These are phyloP conservation scores for Spodoptera frugiperda DNA, from an alignment of 1,140 invertebrate genomes.

Conservation along the genomic window DNA sequence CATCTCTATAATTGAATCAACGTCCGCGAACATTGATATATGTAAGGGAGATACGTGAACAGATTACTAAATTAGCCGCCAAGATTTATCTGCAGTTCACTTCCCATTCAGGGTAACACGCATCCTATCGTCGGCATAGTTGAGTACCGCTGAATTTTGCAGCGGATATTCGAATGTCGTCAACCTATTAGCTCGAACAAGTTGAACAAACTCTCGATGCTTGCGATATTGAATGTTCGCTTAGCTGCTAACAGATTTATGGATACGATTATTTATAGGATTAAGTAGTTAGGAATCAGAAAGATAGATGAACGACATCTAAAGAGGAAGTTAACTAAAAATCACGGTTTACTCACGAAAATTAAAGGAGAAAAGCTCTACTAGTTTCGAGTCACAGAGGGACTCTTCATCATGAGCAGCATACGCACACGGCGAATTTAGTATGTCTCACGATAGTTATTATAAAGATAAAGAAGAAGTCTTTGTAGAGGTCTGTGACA, in stretches of 20 bases:
- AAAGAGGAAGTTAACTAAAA: too few relatives aligned
- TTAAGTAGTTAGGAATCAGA: too few relatives aligned
- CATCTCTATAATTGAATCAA: slow-evolving; percentile 50
- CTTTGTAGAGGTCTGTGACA: too few relatives aligned
- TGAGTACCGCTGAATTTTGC: slow-evolving; percentile 19
- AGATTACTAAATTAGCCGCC: slow-evolving; percentile 53
- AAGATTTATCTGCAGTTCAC: slow-evolving; percentile 50
- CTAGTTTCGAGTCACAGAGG: too few relatives aligned
- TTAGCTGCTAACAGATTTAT: background rate
- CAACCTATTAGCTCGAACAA: background rate
- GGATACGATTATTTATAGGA: too few relatives aligned
- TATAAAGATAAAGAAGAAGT: too few relatives aligned
- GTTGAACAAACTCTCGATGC: slow-evolving; percentile 19
- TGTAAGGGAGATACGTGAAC: slow-evolving; percentile 54
- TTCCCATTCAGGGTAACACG: slow-evolving; percentile 41
- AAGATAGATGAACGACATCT: too few relatives aligned
- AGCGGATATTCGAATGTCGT: slow-evolving; percentile 6
- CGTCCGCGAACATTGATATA: slow-evolving; percentile 52
- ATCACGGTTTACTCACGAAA: too few relatives aligned
- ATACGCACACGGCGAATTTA: too few relatives aligned
- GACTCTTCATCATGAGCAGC: too few relatives aligned
- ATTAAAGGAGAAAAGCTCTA: too few relatives aligned
- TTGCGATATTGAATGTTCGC: background rate
- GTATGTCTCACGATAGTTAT: too few relatives aligned
- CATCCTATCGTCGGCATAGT: slow-evolving; percentile 33